These are phyloP conservation scores for Serrognathus titanus DNA, from an alignment of 2,888 invertebrate genomes.

Conservation along the genomic window DNA sequence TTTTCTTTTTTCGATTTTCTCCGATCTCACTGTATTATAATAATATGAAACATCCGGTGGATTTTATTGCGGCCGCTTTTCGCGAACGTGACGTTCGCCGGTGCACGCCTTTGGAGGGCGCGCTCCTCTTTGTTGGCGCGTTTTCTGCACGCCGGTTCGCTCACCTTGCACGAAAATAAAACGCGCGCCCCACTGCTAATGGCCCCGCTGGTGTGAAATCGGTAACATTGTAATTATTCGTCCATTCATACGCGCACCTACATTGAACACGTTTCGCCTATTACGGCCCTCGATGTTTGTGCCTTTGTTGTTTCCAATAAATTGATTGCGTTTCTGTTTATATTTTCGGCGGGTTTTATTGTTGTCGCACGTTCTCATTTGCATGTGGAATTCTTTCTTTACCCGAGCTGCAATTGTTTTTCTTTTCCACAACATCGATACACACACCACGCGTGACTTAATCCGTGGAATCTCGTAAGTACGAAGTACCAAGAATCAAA, in stretches of 20 bases:
- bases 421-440: not conserved
- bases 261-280: conserved; percentile 31
- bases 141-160: too few relatives aligned
- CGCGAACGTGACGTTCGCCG: too few relatives aligned
- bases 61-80: too few relatives aligned
- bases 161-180: too few relatives aligned
- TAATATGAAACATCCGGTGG: too few relatives aligned
- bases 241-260: conserved; percentile 27
- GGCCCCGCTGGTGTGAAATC: conserved; percentile 36
- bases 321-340: not conserved
- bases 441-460: too few relatives aligned
- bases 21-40: too few relatives aligned
- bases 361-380: conserved; percentile 30
- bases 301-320: not conserved
- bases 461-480: too few relatives aligned
- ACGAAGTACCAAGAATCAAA: too few relatives aligned
- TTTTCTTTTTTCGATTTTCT: not conserved
- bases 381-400: conserved; percentile 3
- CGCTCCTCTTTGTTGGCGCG: too few relatives aligned
- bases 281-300: conserved; percentile 15
- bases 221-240: conserved; percentile 37
- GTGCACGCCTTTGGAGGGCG: too few relatives aligned
- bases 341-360: conserved; percentile 18
- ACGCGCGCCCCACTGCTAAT: not conserved
- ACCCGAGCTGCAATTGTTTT: not conserved